phyloP scores from a whole-genome alignment of 2,113 vertebrate species.

The Varanus komodoensis region DNA sequence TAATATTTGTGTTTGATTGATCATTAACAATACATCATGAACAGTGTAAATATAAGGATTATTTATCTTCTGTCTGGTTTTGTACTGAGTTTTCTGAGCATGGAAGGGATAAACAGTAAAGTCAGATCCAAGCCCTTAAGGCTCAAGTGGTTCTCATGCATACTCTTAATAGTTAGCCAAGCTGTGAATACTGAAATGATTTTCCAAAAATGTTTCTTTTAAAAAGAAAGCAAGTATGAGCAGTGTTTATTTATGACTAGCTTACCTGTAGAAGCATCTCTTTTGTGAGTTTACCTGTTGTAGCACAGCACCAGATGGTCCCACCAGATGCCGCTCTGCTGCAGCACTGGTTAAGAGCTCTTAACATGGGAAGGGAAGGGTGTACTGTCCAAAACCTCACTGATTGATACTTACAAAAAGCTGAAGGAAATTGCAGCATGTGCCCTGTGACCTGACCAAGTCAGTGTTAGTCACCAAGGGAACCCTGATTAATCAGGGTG shows the following conservation, averaged over 20 bases:
- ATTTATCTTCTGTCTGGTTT: neutral
- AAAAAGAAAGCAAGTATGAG: neutral
- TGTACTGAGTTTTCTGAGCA: neutral
- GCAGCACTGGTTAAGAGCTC: constrained; percentile 46
- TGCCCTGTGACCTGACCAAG: constrained; percentile 59
- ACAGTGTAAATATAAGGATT: constrained; percentile 30
- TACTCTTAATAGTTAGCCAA: constrained; percentile 13
- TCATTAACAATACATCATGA: constrained; percentile 59
- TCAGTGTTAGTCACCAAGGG: constrained; percentile 38
- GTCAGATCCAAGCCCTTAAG: constrained; percentile 9
- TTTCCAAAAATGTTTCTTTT: neutral
- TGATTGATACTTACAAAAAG: constrained; percentile 57
- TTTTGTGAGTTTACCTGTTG: neutral
- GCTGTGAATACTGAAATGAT: constrained; percentile 1
- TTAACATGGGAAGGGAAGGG: constrained; percentile 6
- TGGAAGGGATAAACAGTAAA: neutral
- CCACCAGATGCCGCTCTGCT: constrained; percentile 62
- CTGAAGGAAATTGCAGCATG: constrained; percentile 59
- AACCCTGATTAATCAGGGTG: constrained; percentile 51
- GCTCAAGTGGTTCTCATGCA: neutral
- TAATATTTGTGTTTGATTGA: constrained; percentile 47
- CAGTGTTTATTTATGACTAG: neutral
- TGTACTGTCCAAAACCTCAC: constrained; percentile 8
- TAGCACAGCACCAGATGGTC: neutral
- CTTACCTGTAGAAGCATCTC: neutral